A percentile compares a stretch with the other conserved stretches of the same genome.
These are phyloP conservation scores for Odontophorus gujanensis DNA, from an alignment of 2,113 vertebrate species.

Conservation along the genomic window DNA sequence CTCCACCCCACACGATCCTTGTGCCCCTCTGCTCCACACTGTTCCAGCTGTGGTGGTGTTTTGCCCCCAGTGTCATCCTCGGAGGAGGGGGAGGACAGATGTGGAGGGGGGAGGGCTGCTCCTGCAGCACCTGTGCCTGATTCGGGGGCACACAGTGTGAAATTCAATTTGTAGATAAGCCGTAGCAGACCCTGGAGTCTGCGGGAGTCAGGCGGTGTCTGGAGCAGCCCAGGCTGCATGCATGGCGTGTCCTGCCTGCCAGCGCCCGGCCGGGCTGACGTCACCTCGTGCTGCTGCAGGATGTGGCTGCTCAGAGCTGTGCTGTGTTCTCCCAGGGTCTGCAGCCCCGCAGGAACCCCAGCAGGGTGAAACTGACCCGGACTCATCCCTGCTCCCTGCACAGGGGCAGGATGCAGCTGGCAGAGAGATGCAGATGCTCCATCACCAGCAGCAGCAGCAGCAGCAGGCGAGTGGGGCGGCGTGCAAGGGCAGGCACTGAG, in stretches of 20 bases:
- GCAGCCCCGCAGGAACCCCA: neutral
- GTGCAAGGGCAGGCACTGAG: neutral
- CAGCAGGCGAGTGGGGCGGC: neutral
- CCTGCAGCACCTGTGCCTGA: neutral
- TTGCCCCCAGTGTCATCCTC: neutral
- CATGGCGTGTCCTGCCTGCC: slow-evolving; percentile 43
- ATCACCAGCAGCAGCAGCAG: neutral
- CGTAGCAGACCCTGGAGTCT: accelerated
- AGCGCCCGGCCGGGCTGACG: slow-evolving; percentile 47
- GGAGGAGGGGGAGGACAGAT: neutral
- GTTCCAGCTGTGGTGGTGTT: neutral
- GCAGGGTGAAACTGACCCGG: neutral
- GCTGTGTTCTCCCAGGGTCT: neutral
- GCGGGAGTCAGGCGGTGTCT: neutral
- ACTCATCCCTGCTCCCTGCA: neutral
- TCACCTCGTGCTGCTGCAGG: slow-evolving; percentile 59
- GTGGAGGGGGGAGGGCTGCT: neutral
- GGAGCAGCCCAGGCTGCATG: neutral
- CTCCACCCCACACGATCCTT: neutral
- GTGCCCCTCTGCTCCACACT: neutral
- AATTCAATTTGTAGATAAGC: neutral
- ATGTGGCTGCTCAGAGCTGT: slow-evolving; percentile 6
- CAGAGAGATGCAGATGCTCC: too few relatives aligned
- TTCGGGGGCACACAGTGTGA: neutral
- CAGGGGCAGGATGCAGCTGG: accelerated